These are phyloP conservation scores for Urocolius indicus DNA, from an alignment of 2,113 vertebrate genomes.

Conservation along the genomic window DNA sequence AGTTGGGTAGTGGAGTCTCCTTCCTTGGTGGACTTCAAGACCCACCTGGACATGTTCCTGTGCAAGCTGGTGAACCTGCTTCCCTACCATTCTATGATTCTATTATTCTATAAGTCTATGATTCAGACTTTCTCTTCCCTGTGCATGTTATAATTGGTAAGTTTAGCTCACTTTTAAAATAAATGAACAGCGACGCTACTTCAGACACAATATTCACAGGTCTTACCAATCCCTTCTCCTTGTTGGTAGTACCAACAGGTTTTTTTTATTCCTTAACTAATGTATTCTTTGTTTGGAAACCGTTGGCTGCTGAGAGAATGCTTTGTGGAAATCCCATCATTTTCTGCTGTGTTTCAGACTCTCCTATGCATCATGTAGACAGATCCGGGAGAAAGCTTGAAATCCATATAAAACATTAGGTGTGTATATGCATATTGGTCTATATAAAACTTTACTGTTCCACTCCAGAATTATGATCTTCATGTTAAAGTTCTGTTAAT, in stretches of 20 bases:
- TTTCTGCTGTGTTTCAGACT: background rate
- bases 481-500: background rate
- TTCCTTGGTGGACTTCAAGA: too few relatives aligned
- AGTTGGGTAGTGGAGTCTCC: too few relatives aligned
- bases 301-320: accelerated
- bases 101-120: too few relatives aligned
- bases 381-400: background rate
- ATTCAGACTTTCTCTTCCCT: background rate
- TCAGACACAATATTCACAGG: background rate
- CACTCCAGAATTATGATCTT: background rate
- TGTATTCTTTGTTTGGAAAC: background rate
- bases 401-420: background rate
- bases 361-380: background rate
- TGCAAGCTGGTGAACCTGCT: too few relatives aligned
- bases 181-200: background rate
- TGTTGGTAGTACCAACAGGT: background rate
- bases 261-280: background rate
- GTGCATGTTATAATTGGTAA: background rate
- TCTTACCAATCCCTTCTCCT: background rate
- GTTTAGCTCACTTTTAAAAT: background rate
- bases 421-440: background rate
- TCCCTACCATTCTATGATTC: too few relatives aligned
- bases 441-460: background rate
- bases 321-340: background rate
- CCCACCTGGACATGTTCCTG: too few relatives aligned